A percentile compares a stretch with the other conserved stretches of the same genome.
Conservation (phyloP, 2,888 invertebrate species). For the Himalopsyche anomala region DNA sequence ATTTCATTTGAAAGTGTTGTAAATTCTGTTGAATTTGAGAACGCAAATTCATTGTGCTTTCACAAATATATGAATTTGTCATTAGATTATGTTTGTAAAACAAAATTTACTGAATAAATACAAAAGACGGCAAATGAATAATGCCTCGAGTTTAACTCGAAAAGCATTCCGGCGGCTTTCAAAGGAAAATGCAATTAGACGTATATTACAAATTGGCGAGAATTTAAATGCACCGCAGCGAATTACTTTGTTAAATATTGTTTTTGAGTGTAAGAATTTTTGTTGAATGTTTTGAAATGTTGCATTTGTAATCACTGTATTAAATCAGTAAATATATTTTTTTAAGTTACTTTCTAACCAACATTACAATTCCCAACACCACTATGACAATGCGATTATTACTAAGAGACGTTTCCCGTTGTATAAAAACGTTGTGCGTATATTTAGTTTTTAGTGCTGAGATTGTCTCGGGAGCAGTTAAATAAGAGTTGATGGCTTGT, state of each 20-base stretch:
- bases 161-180: slow-evolving; percentile 8
- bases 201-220: slow-evolving; percentile 20
- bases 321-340: background rate
- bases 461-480: no score
- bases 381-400: no score
- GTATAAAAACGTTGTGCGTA: no score
- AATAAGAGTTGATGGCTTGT: no score
- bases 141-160: slow-evolving; percentile 18
- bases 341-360: no score
- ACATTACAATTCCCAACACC: no score
- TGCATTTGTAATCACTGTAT: background rate
- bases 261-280: background rate
- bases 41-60: slow-evolving; percentile 7
- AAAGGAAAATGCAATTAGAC: slow-evolving; percentile 23
- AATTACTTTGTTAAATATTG: slow-evolving; percentile 7
- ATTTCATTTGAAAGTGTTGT: slow-evolving; percentile 4
- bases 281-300: background rate
- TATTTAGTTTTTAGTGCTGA: no score
- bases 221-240: slow-evolving; percentile 7
- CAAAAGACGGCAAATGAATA: slow-evolving; percentile 26
- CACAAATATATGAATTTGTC: slow-evolving; percentile 26
- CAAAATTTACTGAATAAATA: slow-evolving; percentile 34
- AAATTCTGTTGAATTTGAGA: slow-evolving; percentile 7
- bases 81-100: slow-evolving; percentile 31
- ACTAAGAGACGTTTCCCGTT: no score